Evolutionary conservation across 2,113 vertebrate genomes (phyloP).

Genomic region (Dissostichus mawsoni): DNA sequence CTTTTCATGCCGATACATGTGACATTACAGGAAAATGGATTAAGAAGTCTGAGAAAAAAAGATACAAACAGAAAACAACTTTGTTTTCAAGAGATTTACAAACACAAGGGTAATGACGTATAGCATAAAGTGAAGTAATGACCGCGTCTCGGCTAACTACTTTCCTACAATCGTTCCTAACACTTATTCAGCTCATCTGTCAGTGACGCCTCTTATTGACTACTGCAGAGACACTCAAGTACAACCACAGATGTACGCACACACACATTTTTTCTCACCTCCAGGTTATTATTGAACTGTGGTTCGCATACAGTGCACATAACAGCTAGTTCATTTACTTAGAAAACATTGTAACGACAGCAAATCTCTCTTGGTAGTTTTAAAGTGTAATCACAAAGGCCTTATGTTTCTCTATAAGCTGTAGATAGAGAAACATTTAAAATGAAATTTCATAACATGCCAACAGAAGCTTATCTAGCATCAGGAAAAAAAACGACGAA

Average conservation of each 20-base stretch:
- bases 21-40: slow-evolving; percentile 10
- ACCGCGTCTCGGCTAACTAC: slow-evolving; percentile 46
- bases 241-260: slow-evolving; percentile 2
- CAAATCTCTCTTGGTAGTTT: neutral
- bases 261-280: slow-evolving; percentile 4
- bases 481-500: too few relatives aligned
- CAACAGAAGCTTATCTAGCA: too few relatives aligned
- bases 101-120: slow-evolving; percentile 45
- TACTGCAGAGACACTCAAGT: neutral
- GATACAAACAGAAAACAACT: slow-evolving; percentile 49
- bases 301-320: neutral
- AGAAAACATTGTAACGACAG: too few relatives aligned
- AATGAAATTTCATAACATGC: too few relatives aligned
- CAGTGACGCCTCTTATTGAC: slow-evolving; percentile 7
- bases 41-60: slow-evolving; percentile 13
- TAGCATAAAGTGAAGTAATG: slow-evolving; percentile 48
- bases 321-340: neutral
- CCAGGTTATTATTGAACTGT: slow-evolving; percentile 1
- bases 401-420: too few relatives aligned
- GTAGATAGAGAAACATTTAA: too few relatives aligned
- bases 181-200: slow-evolving; percentile 47
- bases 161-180: slow-evolving; percentile 27
- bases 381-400: too few relatives aligned
- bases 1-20: neutral
- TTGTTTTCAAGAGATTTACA: slow-evolving; percentile 46